Conservation (phyloP, 2,797 vertebrate species). For the Bovichtus diacanthus region DNA sequence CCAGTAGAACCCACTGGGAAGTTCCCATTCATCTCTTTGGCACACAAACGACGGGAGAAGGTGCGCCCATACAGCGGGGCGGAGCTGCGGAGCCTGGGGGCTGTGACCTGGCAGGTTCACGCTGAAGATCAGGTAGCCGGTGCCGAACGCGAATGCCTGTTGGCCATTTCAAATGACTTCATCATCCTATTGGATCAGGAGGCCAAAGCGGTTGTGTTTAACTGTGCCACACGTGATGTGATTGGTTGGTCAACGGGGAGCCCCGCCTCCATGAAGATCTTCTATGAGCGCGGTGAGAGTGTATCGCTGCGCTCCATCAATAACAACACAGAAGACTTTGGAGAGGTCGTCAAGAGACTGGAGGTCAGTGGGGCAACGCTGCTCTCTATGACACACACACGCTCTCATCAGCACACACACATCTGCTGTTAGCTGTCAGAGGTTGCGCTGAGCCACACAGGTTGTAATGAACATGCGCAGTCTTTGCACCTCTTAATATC, state of each 20-base stretch:
- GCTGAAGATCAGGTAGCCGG: slow-evolving; percentile 94
- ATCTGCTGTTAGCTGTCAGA: slow-evolving; percentile 39
- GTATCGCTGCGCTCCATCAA: slow-evolving; percentile 94
- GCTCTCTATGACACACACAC: slow-evolving; percentile 37
- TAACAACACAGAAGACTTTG: slow-evolving; percentile 93
- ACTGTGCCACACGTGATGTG: slow-evolving; percentile 94
- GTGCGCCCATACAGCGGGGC: slow-evolving; percentile 92
- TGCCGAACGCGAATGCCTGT: slow-evolving; percentile 92
- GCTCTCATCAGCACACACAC: slow-evolving; percentile 37
- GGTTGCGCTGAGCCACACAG: slow-evolving; percentile 18
- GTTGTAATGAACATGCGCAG: slow-evolving; percentile 23
- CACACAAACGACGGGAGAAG: slow-evolving; percentile 95
- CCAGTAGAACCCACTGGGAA: slow-evolving; percentile 95
- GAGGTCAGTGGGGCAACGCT: slow-evolving; percentile 88
- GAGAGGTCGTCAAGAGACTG: slow-evolving; percentile 95
- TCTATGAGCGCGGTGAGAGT: slow-evolving; percentile 96
- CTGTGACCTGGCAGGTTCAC: slow-evolving; percentile 92
- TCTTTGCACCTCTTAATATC: not conserved
- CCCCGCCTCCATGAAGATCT: slow-evolving; percentile 94
- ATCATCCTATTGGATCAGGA: slow-evolving; percentile 94
- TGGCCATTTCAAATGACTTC: slow-evolving; percentile 95
- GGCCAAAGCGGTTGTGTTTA: slow-evolving; percentile 93
- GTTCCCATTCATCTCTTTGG: slow-evolving; percentile 96
- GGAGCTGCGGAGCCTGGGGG: slow-evolving; percentile 93
- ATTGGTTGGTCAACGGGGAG: slow-evolving; percentile 96